These are phyloP conservation scores for Cherax destructor DNA, from an alignment of 1,140 invertebrate genomes.

Conservation along the genomic window DNA sequence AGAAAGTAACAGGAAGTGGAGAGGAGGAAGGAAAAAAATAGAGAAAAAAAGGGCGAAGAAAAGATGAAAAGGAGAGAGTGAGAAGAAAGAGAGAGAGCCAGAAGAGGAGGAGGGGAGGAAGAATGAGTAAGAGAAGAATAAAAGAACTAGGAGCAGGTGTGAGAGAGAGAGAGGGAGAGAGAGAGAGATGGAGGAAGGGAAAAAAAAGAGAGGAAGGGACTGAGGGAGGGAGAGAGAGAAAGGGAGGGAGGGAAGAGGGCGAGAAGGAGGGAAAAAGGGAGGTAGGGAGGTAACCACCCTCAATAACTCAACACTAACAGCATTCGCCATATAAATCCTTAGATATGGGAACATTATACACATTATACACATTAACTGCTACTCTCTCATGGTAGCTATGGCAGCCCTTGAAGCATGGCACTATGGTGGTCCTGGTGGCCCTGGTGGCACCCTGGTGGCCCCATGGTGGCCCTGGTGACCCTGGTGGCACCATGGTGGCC, in stretches of 20 bases:
- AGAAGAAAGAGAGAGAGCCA: too few species aligned
- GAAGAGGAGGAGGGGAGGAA: too few species aligned
- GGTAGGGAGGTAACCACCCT: not conserved
- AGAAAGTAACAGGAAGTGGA: too few species aligned
- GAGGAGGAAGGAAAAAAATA: too few species aligned
- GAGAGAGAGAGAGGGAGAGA: not conserved
- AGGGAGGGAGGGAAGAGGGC: not conserved
- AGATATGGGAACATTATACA: constrained; percentile 37
- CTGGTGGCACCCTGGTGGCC: too few species aligned
- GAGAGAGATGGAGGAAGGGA: too few species aligned
- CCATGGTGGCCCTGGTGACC: too few species aligned
- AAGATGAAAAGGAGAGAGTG: not conserved
- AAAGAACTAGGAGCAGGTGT: not conserved
- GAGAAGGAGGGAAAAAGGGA: constrained; percentile 11
- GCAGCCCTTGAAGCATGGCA: not conserved
- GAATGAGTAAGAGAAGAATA: too few species aligned
- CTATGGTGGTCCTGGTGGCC: too few species aligned
- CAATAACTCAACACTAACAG: constrained; percentile 37
- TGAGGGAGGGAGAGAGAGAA: not conserved
- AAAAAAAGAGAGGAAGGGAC: too few species aligned
- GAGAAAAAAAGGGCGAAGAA: not conserved
- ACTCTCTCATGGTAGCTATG: not conserved
- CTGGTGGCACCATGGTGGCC: too few species aligned
- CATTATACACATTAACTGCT: not conserved
- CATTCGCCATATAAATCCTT: constrained; percentile 5